These are phyloP conservation scores for Nylanderia fulva DNA, from an alignment of 1,140 invertebrate genomes.

Conservation along the genomic window DNA sequence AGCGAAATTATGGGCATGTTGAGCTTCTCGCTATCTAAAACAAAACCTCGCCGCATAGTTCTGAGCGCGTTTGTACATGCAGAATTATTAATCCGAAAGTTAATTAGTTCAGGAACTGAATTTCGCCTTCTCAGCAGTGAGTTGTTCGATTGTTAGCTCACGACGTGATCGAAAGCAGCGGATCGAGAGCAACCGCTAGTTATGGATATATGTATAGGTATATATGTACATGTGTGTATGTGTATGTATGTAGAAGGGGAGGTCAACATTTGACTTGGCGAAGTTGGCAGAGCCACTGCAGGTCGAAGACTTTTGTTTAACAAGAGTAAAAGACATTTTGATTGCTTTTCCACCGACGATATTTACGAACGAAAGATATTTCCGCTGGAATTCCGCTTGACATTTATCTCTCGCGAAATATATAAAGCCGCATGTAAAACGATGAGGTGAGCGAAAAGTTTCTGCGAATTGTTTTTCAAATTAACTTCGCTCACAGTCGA, in stretches of 20 bases:
- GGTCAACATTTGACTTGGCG: slow-evolving; percentile 76
- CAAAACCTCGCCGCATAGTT: not conserved
- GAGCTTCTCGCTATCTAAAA: not conserved
- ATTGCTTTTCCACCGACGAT: slow-evolving; percentile 29
- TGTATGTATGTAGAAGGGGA: no score
- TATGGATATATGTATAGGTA: slow-evolving; percentile 43
- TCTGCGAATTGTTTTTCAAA: not conserved
- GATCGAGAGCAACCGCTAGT: slow-evolving; percentile 25
- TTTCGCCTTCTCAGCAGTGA: slow-evolving; percentile 80
- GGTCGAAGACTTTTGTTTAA: slow-evolving; percentile 69
- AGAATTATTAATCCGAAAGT: slow-evolving; percentile 26
- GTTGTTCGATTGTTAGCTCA: slow-evolving; percentile 93
- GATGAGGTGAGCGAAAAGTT: not conserved
- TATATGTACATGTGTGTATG: no score
- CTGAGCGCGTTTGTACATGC: not conserved
- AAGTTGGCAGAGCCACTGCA: slow-evolving; percentile 13
- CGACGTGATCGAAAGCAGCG: slow-evolving; percentile 72
- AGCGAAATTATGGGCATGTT: not conserved
- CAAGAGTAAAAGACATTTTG: slow-evolving; percentile 20
- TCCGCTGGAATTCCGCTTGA: not conserved
- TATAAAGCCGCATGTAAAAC: not conserved
- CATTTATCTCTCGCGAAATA: slow-evolving; percentile 14
- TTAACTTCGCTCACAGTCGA: slow-evolving; percentile 6
- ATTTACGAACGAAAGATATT: not conserved
- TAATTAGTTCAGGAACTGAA: slow-evolving; percentile 42